Percentiles rank a stretch among this genome's conserved stretches.
phyloP scores from a whole-genome alignment of 2,797 vertebrate genomes.

The Gymnoscopelus microlampas region DNA sequence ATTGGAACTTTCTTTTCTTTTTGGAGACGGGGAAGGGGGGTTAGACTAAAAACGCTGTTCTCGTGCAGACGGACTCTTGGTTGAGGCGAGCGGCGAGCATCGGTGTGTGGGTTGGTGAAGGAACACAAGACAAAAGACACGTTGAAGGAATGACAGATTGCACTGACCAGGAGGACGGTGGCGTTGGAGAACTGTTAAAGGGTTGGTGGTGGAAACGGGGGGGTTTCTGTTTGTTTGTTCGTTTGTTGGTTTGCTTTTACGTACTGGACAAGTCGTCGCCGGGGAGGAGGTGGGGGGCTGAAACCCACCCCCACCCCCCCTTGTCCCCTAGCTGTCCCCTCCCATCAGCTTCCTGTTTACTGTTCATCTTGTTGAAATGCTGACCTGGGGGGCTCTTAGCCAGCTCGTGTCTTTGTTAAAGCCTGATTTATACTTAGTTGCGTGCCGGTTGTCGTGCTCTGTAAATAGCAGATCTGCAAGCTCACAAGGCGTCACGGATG shows the following conservation, averaged over 20 bases:
- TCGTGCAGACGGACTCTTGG: slow-evolving; percentile 21
- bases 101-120: slow-evolving; percentile 23
- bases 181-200: slow-evolving; percentile 56
- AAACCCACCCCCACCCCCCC: slow-evolving; percentile 34
- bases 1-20: slow-evolving; percentile 36
- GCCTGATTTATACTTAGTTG: no score
- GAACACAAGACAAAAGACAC: slow-evolving; percentile 29
- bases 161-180: slow-evolving; percentile 35
- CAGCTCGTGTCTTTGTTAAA: slow-evolving; percentile 29
- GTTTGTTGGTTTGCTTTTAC: background rate
- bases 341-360: slow-evolving; percentile 40
- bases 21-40: slow-evolving; percentile 13
- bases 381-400: slow-evolving; percentile 48
- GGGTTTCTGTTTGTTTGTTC: slow-evolving; percentile 5
- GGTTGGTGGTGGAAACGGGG: slow-evolving; percentile 34
- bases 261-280: slow-evolving; percentile 31
- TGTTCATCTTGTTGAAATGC: slow-evolving; percentile 53
- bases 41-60: slow-evolving; percentile 64
- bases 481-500: no score
- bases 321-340: slow-evolving; percentile 39
- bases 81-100: slow-evolving; percentile 16
- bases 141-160: slow-evolving; percentile 38
- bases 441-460: no score
- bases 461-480: no score
- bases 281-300: slow-evolving; percentile 19